Conservation (phyloP, 1,140 invertebrate species). For the Nephotettix cincticeps region DNA sequence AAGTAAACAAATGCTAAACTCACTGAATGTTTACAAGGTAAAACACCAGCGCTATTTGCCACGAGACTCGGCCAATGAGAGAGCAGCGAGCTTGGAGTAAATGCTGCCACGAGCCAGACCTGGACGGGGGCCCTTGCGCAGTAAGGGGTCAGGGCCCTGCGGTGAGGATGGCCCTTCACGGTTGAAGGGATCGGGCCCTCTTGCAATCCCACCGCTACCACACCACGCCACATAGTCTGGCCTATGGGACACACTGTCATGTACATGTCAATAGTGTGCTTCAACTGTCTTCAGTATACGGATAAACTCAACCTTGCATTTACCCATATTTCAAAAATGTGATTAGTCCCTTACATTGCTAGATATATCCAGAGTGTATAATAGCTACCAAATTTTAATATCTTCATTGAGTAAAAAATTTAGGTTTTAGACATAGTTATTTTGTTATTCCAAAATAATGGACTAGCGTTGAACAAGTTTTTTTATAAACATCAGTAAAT, state of each 20-base stretch:
- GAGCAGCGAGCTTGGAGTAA: slow-evolving; percentile 48
- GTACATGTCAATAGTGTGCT: slow-evolving; percentile 1
- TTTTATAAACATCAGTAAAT: no score
- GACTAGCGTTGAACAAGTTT: no score
- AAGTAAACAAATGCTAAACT: no score
- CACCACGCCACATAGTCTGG: slow-evolving; percentile 70
- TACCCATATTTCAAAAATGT: no score
- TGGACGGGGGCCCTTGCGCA: slow-evolving; percentile 61
- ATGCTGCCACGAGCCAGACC: slow-evolving; percentile 67
- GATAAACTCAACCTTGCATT: no score
- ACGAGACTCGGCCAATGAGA: slow-evolving; percentile 1
- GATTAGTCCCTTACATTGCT: no score
- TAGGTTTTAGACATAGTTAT: no score
- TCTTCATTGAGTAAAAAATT: no score
- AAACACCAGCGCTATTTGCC: slow-evolving; percentile 22
- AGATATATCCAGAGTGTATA: no score
- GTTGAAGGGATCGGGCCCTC: slow-evolving; percentile 55
- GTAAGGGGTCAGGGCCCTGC: slow-evolving; percentile 58
- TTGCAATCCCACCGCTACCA: slow-evolving; percentile 56
- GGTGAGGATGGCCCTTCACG: slow-evolving; percentile 51
- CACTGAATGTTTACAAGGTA: not conserved
- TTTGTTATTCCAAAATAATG: no score
- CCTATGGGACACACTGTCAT: slow-evolving; percentile 45
- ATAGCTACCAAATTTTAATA: no score
- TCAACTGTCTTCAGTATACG: not conserved